phyloP scores from a whole-genome alignment of 35 echinoderm and acorn worm genomes.

The Diadema setosum region DNA sequence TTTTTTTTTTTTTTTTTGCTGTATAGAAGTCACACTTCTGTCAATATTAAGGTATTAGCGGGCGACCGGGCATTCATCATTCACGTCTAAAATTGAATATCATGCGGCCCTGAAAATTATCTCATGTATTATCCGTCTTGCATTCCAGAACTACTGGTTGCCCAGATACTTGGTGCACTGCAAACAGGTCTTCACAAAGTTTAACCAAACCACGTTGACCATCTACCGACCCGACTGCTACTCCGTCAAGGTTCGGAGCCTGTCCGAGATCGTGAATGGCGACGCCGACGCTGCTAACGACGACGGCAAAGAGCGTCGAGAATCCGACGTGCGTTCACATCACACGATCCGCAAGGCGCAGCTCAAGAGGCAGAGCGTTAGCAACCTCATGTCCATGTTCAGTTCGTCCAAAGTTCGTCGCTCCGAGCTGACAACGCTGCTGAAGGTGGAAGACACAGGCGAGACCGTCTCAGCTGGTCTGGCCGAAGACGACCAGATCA shows the following conservation, averaged over 20 bases:
- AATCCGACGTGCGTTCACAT: neutral
- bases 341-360: constrained; percentile 27
- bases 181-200: constrained; percentile 52
- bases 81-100: too few species aligned
- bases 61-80: too few species aligned
- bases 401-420: constrained; percentile 62
- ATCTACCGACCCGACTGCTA: constrained; percentile 72
- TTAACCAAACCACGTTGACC: neutral
- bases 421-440: constrained; percentile 66
- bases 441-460: constrained; percentile 89
- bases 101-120: too few species aligned
- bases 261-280: constrained; percentile 54
- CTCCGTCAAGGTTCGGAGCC: constrained; percentile 66
- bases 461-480: neutral
- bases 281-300: neutral
- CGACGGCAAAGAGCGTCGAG: neutral
- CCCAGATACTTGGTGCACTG: constrained; percentile 80
- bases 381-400: constrained; percentile 96
- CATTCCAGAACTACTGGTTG: constrained; percentile 87
- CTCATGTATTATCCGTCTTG: too few species aligned
- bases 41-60: too few species aligned
- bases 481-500: neutral
- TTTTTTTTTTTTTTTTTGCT: too few species aligned
- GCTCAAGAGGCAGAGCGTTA: constrained; percentile 63
- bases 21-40: too few species aligned